A percentile compares a stretch with the other conserved stretches of the same genome.
Evolutionary conservation across 2,113 vertebrate genomes (phyloP).

Genomic region (Eurypyga helias): DNA sequence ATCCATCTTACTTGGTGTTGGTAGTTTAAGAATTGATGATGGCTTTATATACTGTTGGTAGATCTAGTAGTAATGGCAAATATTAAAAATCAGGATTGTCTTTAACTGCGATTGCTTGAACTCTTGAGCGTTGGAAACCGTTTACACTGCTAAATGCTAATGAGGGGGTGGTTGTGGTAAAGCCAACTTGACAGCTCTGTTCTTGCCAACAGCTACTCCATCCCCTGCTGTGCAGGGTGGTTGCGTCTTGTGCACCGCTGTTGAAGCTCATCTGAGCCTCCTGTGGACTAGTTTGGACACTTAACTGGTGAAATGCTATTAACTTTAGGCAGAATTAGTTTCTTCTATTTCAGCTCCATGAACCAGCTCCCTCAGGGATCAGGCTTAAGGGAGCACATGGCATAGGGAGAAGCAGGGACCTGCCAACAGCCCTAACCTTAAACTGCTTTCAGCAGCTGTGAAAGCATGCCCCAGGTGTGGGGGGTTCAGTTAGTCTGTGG

Average conservation of each 20-base stretch:
- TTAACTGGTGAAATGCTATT: background rate
- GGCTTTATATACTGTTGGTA: background rate
- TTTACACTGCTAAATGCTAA: background rate
- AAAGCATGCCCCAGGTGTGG: background rate
- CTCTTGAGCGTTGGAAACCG: background rate
- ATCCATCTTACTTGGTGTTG: background rate
- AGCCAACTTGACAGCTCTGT: fast-evolving
- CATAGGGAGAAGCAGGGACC: background rate
- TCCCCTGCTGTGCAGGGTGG: background rate
- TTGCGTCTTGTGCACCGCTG: background rate
- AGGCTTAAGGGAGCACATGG: background rate
- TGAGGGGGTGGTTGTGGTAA: background rate
- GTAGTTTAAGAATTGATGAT: background rate
- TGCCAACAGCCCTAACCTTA: background rate
- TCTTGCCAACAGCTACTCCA: background rate
- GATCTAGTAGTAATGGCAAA: background rate
- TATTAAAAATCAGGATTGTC: background rate
- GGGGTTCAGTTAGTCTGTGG: background rate
- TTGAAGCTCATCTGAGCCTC: background rate
- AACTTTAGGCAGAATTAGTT: background rate
- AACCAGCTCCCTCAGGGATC: background rate
- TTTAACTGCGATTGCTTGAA: background rate
- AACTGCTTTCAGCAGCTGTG: background rate
- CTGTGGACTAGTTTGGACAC: background rate
- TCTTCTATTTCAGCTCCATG: background rate